phyloP scores from a whole-genome alignment of 2,113 vertebrate genomes.

The Dasyurus viverrinus region DNA sequence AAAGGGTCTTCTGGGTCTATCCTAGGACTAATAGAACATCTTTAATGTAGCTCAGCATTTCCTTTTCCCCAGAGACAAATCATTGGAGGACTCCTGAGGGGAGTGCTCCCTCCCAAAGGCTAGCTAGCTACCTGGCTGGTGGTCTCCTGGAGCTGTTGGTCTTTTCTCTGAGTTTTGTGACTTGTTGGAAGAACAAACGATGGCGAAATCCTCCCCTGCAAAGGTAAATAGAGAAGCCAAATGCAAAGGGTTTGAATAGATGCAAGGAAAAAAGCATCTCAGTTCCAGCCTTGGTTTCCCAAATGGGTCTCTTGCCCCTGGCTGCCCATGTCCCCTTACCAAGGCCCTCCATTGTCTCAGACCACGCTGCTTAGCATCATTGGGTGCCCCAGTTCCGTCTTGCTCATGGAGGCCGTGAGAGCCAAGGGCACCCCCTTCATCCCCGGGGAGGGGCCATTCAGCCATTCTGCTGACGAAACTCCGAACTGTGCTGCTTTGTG shows the following conservation, averaged over 20 bases:
- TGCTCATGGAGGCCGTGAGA: background rate
- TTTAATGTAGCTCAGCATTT: background rate
- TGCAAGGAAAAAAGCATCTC: background rate
- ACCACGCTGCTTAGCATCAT: background rate
- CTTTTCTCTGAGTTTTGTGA: background rate
- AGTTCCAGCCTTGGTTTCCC: background rate
- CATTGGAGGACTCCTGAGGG: background rate
- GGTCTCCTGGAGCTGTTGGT: background rate
- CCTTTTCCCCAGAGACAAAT: background rate
- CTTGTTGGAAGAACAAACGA: background rate
- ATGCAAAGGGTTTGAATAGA: background rate
- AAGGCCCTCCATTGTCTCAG: rapidly evolving
- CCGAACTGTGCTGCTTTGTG: background rate
- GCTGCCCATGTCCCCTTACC: background rate
- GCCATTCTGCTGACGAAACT: background rate
- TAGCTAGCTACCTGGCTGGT: background rate
- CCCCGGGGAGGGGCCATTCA: background rate
- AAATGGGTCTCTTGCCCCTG: no score
- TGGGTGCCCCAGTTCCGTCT: background rate
- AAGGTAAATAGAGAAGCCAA: background rate
- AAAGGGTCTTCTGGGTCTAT: background rate
- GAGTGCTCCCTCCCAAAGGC: background rate
- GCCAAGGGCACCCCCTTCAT: background rate
- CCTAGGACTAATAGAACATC: background rate
- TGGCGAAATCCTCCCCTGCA: background rate